These are phyloP conservation scores for Adela reaumurella DNA, from an alignment of 2,888 invertebrate genomes.

Conservation along the genomic window DNA sequence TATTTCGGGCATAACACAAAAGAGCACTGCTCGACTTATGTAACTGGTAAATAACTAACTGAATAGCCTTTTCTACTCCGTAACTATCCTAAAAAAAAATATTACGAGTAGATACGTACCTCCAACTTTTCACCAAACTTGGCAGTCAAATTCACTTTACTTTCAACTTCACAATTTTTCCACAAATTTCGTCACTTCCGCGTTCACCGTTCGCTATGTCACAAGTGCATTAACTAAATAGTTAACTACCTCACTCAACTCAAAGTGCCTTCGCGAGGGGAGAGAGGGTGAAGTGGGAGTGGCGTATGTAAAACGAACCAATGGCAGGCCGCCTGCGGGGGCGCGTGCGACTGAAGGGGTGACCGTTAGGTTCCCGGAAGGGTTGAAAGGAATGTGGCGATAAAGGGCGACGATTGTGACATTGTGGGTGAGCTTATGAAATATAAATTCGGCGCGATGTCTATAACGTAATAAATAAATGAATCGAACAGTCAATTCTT, in stretches of 20 bases:
- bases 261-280: background rate
- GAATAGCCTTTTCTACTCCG: too few relatives aligned
- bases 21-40: too few relatives aligned
- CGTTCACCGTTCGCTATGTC: background rate
- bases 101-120: too few relatives aligned
- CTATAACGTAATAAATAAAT: too few relatives aligned
- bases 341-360: background rate
- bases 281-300: background rate
- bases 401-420: background rate
- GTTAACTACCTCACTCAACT: background rate
- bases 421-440: background rate
- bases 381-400: background rate
- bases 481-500: too few relatives aligned
- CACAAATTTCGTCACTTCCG: background rate
- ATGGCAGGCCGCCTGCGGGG: background rate
- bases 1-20: too few relatives aligned
- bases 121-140: too few relatives aligned
- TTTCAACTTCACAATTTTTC: too few relatives aligned
- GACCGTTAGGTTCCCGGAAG: background rate
- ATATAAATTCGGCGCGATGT: too few relatives aligned
- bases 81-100: too few relatives aligned
- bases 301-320: background rate
- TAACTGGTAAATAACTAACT: too few relatives aligned
- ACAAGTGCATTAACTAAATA: background rate
- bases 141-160: too few relatives aligned